Evolutionary conservation across 2,113 vertebrate species (phyloP).

Genomic region (Tor tambroides): DNA sequence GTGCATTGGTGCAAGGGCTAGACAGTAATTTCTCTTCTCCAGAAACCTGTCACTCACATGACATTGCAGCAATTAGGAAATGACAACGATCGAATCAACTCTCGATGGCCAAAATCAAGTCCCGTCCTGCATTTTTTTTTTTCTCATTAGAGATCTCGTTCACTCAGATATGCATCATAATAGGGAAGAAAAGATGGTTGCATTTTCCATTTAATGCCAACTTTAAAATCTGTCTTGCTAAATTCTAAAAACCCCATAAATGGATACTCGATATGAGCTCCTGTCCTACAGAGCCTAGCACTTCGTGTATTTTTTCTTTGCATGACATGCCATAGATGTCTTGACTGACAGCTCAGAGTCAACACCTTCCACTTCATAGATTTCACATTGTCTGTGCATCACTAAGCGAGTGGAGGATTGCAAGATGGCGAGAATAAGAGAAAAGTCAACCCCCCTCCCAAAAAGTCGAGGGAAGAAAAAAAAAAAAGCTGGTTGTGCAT

Average conservation of each 20-base stretch:
- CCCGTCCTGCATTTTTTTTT: not conserved
- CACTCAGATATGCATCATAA: not conserved
- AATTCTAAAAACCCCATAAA: not conserved
- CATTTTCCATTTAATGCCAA: not conserved
- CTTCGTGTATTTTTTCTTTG: constrained; percentile 8
- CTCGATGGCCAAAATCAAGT: not conserved
- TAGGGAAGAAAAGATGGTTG: not conserved
- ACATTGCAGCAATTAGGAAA: no score
- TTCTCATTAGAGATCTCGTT: not conserved
- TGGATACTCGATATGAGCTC: not conserved
- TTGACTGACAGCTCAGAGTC: constrained; percentile 51
- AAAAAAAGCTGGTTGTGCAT: constrained; percentile 15
- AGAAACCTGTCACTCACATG: no score
- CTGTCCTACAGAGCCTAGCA: not conserved
- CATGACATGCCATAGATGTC: constrained; percentile 28
- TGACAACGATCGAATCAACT: not conserved
- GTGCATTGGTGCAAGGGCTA: no score
- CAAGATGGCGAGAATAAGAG: not conserved
- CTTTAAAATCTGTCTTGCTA: not conserved
- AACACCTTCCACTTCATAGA: constrained; percentile 45
- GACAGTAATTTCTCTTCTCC: no score
- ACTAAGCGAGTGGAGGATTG: constrained; percentile 37
- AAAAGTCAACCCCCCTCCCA: not conserved
- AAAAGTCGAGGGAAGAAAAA: not conserved
- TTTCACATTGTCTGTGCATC: constrained; percentile 47